Base-by-base conservation (phyloP, 2,797 vertebrate species). In the Cyprinodon diabolis region DNA sequence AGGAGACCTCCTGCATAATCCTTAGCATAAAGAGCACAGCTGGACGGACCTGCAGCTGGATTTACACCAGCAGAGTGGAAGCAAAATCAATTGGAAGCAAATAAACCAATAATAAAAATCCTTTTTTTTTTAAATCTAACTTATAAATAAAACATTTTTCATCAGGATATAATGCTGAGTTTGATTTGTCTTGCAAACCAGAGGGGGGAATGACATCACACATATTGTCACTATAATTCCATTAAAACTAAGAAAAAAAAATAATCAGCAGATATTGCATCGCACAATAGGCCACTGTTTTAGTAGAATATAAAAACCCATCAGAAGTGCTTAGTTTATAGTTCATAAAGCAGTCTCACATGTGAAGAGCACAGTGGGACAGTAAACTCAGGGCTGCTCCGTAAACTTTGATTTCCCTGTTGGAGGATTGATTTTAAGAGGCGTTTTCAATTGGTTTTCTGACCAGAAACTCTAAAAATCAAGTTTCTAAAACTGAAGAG, bases 31-130 rank as follows among this genome's bases (percentile, higher is more conserved):
- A 25, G 43, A 63, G 49, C 54, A 43, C 71, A 65, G 30, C 23
- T n/a, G 68, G 8, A 76, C 43, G 57, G 45, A 57, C 17, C 68
- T 67, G 70, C 30, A 70, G 69, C 69, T 58, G 55, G 21, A 65
- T 54, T 62, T n/a, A 37, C 68, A 73, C 11, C 10, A 11, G 40
- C 52, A 58, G 56, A 45, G n/a, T 1, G 13, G 68, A 25, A 66
- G 12, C 35, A 19, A 17, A 23, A 13, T 25, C 11, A 43, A 52
- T 17, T 60, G 40, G 40, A 43, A 43, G 40, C 5, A 4, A 51
- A 51, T 51, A 51, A 51, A 51, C 49, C 49, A 51, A 51, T 4
- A 51, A 51, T 15, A 14, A 51, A 5, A 51, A 51, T 17, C 14
- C 4, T 17, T 3, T 51, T 15, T 14, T 15, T 15, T 51, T 17